Conservation (phyloP, 2,113 vertebrate species). For the Leptodactylus fuscus region DNA sequence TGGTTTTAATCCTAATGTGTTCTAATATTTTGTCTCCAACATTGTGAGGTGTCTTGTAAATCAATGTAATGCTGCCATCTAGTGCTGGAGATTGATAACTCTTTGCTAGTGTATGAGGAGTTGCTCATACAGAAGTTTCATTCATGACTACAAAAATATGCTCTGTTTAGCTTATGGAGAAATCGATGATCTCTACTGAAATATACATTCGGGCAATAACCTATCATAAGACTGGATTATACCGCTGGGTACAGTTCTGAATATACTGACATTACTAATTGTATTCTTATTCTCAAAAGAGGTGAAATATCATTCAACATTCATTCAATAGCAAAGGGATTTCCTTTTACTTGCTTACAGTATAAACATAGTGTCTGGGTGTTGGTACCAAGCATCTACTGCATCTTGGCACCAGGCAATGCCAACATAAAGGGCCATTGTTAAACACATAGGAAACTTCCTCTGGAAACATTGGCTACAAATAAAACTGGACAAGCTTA, state of each 20-base stretch:
- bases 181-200: background rate
- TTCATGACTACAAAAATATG: background rate
- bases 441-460: constrained; percentile 6
- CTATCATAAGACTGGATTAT: no score
- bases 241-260: no score
- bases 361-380: background rate
- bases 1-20: no score
- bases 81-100: background rate
- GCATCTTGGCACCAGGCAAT: background rate
- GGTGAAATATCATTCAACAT: background rate
- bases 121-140: no score
- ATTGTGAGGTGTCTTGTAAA: background rate
- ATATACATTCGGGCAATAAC: no score
- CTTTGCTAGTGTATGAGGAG: background rate
- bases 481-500: background rate
- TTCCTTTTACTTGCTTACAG: background rate
- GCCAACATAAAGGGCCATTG: background rate
- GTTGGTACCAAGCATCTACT: background rate
- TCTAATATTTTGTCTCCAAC: background rate
- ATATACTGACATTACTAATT: background rate
- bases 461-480: background rate
- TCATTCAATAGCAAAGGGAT: background rate
- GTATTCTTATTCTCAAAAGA: background rate
- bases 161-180: background rate
- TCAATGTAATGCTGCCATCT: background rate